Evolutionary conservation across 1,140 invertebrate species (phyloP).

Genomic region (Sinonovacula constricta): DNA sequence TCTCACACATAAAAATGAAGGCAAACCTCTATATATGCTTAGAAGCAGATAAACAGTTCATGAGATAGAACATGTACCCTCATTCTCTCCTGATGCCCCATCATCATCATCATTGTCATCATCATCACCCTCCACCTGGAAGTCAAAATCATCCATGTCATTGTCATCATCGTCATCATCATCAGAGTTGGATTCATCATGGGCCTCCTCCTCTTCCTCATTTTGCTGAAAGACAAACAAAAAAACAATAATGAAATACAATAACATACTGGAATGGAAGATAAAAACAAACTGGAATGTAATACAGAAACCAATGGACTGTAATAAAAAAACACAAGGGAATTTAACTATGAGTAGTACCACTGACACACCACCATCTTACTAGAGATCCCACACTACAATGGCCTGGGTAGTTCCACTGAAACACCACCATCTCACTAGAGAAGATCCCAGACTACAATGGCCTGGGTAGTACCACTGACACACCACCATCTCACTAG

Average conservation of each 20-base stretch:
- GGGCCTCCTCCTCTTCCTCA: constrained; percentile 74
- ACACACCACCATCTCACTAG: too few relatives aligned
- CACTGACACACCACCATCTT: too few relatives aligned
- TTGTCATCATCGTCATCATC: constrained; percentile 67
- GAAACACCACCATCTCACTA: too few relatives aligned
- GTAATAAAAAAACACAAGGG: too few relatives aligned
- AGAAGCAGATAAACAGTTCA: neutral
- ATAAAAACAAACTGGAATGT: too few relatives aligned
- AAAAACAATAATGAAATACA: neutral
- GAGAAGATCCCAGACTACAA: too few relatives aligned
- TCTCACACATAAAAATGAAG: neutral
- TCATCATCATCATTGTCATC: constrained; percentile 34
- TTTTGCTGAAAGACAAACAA: constrained; percentile 54
- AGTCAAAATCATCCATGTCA: constrained; percentile 56
- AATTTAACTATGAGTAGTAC: too few relatives aligned
- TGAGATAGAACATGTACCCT: constrained; percentile 6
- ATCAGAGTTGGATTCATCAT: constrained; percentile 67
- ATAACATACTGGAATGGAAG: too few relatives aligned
- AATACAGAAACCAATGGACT: too few relatives aligned
- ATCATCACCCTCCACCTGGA: constrained; percentile 47
- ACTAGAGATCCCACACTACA: too few relatives aligned
- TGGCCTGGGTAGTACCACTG: too few relatives aligned
- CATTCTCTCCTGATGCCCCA: neutral
- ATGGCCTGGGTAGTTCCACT: too few relatives aligned
- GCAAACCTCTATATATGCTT: neutral